Evolutionary conservation across 2,888 invertebrate genomes (phyloP), one percentile per base, ranked within the genome.

Genomic region (Lithophane ornitopus): DNA sequence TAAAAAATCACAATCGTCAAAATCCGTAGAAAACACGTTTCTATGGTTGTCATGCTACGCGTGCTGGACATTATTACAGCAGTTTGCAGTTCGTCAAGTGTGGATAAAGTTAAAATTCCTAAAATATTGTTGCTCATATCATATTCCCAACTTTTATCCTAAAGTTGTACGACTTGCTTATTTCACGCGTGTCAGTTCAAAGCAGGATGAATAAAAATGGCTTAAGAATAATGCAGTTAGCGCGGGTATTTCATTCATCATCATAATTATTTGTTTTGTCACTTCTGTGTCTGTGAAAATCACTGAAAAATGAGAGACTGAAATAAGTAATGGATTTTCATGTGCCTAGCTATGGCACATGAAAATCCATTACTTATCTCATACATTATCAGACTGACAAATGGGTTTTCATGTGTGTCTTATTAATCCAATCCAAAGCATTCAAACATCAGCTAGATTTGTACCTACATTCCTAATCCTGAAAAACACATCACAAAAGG

Each of bases 151-250:
- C 7, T 12, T 54, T 16, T 44, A 2, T 9, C 54, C 9, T 16
- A 34, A 59, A 28, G 14, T 41, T 22, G 6, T 44, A 62, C 6
- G 26, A 41, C n/a, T 44, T 34, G 16, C 44, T 58, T 52, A 75
- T 70, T 75, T 63, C 52, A 63, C 58, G 46, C 16, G 12, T 68
- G 67, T 46, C 70, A 54, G 26, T 46, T 59, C 7, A 72, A 34
- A 61, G 49, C 22, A 22, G 9, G 22, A 59, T 61, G 58, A 54
- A 22, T n/a, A n/a, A n/a, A n/a, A n/a, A n/a, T n/a, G n/a, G n/a
- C n/a, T 78, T 68, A 73, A 65, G 7, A 44, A 63, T 61, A 49
- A 49, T 65, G 41, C 63, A 70, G 22, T 66, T 66, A 9, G 61
- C 44, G n/a, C 11, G 26, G 19, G 0, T n/a, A 62, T 62, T 56